Evolutionary conservation across 1,140 invertebrate genomes (phyloP).

Genomic region (Drosophila rufa): DNA sequence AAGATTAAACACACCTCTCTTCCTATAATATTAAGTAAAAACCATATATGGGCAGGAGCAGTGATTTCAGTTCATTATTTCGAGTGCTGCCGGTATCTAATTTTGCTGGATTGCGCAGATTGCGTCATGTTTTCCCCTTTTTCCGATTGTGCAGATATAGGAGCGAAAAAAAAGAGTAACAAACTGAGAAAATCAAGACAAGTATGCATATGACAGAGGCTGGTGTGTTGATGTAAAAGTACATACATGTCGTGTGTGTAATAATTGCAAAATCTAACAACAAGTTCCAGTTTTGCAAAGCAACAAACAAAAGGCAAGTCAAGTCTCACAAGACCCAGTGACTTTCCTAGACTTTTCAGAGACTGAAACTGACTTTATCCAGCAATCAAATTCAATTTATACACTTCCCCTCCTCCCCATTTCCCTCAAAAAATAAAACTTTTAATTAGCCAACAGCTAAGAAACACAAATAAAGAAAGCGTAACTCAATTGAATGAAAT

Average conservation of each 20-base stretch:
- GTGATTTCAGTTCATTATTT: slow-evolving; percentile 48
- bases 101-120: slow-evolving; percentile 29
- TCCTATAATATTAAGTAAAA: slow-evolving; percentile 16
- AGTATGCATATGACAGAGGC: slow-evolving; percentile 42
- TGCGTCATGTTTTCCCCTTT: slow-evolving; percentile 47
- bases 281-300: slow-evolving; percentile 41
- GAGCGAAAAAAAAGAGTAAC: slow-evolving; percentile 19
- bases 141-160: slow-evolving; percentile 51
- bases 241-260: slow-evolving; percentile 16
- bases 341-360: not conserved
- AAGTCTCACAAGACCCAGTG: slow-evolving; percentile 7
- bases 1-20: slow-evolving; percentile 13
- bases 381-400: slow-evolving; percentile 49
- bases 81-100: slow-evolving; percentile 49
- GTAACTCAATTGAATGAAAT: slow-evolving; percentile 69
- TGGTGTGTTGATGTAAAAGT: slow-evolving; percentile 21
- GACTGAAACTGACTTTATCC: slow-evolving; percentile 29
- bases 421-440: not conserved
- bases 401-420: not conserved
- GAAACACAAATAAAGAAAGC: slow-evolving; percentile 29
- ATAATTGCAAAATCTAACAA: slow-evolving; percentile 53
- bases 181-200: slow-evolving; percentile 15
- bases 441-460: slow-evolving; percentile 44
- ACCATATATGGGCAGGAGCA: slow-evolving; percentile 15
- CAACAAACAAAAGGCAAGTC: slow-evolving; percentile 26